Percentiles rank a stretch among this genome's conserved stretches.
Evolutionary conservation across 1,140 invertebrate species (phyloP).

Genomic region (Campoletis sonorensis): DNA sequence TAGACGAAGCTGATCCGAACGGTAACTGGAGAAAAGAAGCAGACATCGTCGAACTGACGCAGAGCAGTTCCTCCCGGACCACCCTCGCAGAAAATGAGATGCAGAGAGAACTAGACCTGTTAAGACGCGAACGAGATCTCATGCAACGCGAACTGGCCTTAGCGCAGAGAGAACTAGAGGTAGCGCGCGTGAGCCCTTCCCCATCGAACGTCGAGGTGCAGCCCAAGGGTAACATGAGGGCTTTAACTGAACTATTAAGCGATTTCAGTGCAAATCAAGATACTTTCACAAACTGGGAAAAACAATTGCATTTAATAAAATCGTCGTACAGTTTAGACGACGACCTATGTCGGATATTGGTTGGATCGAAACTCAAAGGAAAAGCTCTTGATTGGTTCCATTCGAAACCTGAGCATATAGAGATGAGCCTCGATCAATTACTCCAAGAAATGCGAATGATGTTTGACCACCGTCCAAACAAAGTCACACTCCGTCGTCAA

Average conservation of each 20-base stretch:
- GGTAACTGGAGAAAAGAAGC: background rate
- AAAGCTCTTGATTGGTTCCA: conserved; percentile 42
- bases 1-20: background rate
- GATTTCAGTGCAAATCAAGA: conserved; percentile 28
- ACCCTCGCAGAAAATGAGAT: background rate
- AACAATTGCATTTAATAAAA: conserved; percentile 31
- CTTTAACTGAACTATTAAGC: conserved; percentile 17
- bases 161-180: background rate
- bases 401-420: conserved; percentile 36
- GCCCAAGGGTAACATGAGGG: background rate
- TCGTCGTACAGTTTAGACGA: conserved; percentile 16
- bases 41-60: background rate
- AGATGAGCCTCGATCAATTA: conserved; percentile 3
- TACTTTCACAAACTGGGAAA: conserved; percentile 32
- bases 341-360: conserved; percentile 15
- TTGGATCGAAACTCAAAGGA: background rate
- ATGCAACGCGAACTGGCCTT: background rate
- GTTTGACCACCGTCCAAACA: conserved; percentile 35
- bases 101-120: conserved; percentile 22
- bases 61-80: no score
- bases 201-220: background rate
- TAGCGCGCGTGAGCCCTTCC: background rate
- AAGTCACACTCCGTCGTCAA: background rate
- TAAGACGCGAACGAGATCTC: conserved; percentile 15
- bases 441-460: conserved; percentile 12